phyloP scores from a whole-genome alignment of 2,797 vertebrate species.

The Apogon talboti region DNA sequence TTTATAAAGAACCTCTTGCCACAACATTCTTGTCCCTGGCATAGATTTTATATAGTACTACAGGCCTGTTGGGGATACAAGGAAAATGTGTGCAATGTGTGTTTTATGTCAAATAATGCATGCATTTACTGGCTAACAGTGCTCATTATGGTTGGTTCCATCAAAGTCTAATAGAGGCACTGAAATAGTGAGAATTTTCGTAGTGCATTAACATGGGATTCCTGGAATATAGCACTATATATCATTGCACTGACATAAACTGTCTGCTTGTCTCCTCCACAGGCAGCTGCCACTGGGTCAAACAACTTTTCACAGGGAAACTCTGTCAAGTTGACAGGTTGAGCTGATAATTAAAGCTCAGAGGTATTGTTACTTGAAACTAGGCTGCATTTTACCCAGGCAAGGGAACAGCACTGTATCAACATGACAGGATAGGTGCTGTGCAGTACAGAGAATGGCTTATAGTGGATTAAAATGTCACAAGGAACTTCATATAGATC shows the following conservation, averaged over 20 bases:
- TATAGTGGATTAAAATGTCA: constrained; percentile 50
- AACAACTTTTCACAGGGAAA: constrained; percentile 54
- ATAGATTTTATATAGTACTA: constrained; percentile 21
- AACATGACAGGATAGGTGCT: constrained; percentile 44
- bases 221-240: constrained; percentile 13
- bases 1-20: constrained; percentile 15
- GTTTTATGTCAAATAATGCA: constrained; percentile 13
- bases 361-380: constrained; percentile 59
- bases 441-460: constrained; percentile 28
- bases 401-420: constrained; percentile 37
- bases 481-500: constrained; percentile 37
- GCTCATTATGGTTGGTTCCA: constrained; percentile 12
- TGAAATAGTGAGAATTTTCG: constrained; percentile 13
- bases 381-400: constrained; percentile 45
- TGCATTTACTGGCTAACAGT: constrained; percentile 7
- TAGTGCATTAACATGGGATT: constrained; percentile 16
- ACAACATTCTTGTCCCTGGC: constrained; percentile 14
- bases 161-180: constrained; percentile 7
- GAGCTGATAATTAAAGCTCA: constrained; percentile 72
- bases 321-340: constrained; percentile 56
- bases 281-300: constrained; percentile 57
- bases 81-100: constrained; percentile 16
- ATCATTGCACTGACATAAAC: constrained; percentile 45
- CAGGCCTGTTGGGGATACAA: constrained; percentile 16
- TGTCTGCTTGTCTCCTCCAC: constrained; percentile 21